A percentile compares a stretch with the other conserved stretches of the same genome.
These are phyloP conservation scores for Mesochorus sp. DNA, from an alignment of 2,888 invertebrate genomes.

Conservation along the genomic window DNA sequence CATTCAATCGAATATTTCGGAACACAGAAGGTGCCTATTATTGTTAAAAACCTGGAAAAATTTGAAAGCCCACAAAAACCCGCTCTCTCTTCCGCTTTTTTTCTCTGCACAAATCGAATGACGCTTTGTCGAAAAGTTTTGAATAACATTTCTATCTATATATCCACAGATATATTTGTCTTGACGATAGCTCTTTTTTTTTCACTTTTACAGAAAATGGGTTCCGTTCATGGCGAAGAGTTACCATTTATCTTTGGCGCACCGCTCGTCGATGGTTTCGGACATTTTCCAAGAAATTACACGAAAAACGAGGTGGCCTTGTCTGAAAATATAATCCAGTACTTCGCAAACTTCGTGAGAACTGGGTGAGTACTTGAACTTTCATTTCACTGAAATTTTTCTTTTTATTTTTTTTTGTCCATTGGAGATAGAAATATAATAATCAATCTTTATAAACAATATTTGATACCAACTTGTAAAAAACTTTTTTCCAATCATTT, in stretches of 20 bases:
- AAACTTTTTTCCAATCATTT: no score
- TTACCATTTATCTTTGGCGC: conserved; percentile 95
- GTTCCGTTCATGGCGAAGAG: conserved; percentile 96
- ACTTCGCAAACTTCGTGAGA: conserved; percentile 93
- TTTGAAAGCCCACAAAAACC: no score
- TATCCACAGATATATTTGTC: neutral
- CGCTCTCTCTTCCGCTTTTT: no score
- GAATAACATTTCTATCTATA: neutral
- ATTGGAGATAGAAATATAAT: neutral
- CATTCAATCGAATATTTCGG: neutral
- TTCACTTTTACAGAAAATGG: conserved; percentile 87
- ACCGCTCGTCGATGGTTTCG: conserved; percentile 91
- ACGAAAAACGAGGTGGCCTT: conserved; percentile 93
- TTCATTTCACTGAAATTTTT: neutral
- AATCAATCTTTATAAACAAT: neutral
- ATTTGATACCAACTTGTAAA: neutral
- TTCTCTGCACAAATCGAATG: neutral
- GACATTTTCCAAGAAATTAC: conserved; percentile 94
- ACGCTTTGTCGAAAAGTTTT: neutral
- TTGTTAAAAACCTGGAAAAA: no score
- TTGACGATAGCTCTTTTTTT: neutral
- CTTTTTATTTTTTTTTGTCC: no score
- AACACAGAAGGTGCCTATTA: no score
- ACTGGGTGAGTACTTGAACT: conserved; percentile 89
- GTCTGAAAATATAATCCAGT: conserved; percentile 93